These are phyloP conservation scores for Drosophila busckii DNA, from an alignment of 1,140 invertebrate species.

Conservation along the genomic window DNA sequence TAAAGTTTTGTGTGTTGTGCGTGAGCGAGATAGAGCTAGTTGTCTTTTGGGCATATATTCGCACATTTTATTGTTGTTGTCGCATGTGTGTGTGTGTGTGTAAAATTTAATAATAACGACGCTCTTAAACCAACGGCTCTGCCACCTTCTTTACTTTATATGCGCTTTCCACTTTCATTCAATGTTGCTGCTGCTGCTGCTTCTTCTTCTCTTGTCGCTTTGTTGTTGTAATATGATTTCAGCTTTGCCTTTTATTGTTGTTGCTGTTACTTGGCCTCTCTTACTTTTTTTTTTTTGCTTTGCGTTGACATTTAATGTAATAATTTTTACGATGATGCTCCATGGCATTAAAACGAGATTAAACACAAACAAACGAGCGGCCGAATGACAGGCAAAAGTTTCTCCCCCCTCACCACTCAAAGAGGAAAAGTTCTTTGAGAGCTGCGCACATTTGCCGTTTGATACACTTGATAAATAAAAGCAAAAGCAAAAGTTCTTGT, in stretches of 20 bases:
- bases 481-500: conserved; percentile 49
- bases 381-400: not conserved
- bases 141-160: conserved; percentile 33
- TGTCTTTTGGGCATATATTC: conserved; percentile 59
- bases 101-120: conserved; percentile 76
- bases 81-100: conserved; percentile 22
- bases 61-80: conserved; percentile 59
- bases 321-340: conserved; percentile 76
- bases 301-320: conserved; percentile 76
- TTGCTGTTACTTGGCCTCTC: conserved; percentile 19
- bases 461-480: conserved; percentile 68
- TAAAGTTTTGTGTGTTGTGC: conserved; percentile 30
- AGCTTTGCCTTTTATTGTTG: conserved; percentile 13
- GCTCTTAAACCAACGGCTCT: conserved; percentile 61
- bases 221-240: conserved; percentile 1
- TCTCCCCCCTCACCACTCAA: too few relatives aligned
- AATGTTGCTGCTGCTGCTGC: not conserved
- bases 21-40: conserved; percentile 18
- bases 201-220: not conserved
- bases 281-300: conserved; percentile 18
- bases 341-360: conserved; percentile 74
- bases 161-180: conserved; percentile 23
- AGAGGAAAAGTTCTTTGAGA: conserved; percentile 3
- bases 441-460: conserved; percentile 47
- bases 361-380: conserved; percentile 69